Evolutionary conservation across 2,113 vertebrate genomes (phyloP).

Genomic region (Catagonus wagneri): DNA sequence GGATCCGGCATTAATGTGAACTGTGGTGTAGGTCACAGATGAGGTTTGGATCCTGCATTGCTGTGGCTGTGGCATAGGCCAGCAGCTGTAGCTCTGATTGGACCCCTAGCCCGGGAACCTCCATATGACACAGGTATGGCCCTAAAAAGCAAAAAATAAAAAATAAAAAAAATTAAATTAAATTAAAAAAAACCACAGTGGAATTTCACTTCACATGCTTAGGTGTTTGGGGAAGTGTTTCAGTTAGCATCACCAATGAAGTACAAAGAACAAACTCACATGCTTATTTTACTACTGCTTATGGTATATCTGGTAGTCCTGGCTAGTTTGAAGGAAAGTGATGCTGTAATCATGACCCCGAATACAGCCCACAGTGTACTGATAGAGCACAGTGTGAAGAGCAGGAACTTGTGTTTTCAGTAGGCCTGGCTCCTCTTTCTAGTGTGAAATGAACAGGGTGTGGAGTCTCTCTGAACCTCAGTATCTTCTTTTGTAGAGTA

Average conservation of each 20-base stretch:
- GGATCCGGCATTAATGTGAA: too few species aligned
- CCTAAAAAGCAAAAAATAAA: too few species aligned
- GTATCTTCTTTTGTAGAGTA: not conserved
- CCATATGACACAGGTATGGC: too few species aligned
- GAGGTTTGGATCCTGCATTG: too few species aligned
- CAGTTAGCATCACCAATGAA: not conserved
- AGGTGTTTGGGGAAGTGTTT: not conserved
- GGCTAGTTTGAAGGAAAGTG: not conserved
- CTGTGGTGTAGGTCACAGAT: too few species aligned
- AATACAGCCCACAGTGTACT: not conserved
- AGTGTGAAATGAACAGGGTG: not conserved
- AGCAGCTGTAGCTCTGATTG: too few species aligned
- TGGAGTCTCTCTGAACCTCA: not conserved
- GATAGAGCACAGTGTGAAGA: fast-evolving
- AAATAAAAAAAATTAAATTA: too few species aligned
- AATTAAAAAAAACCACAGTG: too few species aligned
- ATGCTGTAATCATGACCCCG: not conserved
- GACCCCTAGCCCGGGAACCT: too few species aligned
- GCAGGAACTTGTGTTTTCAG: not conserved
- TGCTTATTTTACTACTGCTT: not conserved
- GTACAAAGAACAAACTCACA: not conserved
- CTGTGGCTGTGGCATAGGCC: too few species aligned
- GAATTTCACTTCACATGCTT: not conserved
- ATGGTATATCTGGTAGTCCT: not conserved
- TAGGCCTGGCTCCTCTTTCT: not conserved